A percentile compares a stretch with the other conserved stretches of the same genome.
Conservation (phyloP, 2,113 vertebrate species). For the Donacobius atricapilla region DNA sequence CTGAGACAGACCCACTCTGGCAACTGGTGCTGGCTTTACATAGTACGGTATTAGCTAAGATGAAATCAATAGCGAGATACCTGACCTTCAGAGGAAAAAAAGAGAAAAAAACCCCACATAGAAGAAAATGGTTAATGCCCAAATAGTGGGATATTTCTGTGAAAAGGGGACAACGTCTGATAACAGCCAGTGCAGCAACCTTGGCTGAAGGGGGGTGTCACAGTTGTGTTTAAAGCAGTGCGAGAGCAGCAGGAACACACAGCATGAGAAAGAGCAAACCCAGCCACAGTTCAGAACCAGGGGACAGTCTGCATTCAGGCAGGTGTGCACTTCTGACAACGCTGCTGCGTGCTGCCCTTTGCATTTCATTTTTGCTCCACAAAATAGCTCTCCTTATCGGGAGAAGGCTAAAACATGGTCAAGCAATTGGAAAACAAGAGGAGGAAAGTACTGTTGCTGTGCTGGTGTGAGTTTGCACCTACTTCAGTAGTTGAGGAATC, state of each 20-base stretch:
- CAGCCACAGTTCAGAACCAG: not conserved
- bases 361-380: not conserved
- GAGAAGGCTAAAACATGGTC: not conserved
- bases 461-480: not conserved
- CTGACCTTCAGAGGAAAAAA: not conserved
- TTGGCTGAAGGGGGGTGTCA: not conserved
- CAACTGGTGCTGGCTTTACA: not conserved
- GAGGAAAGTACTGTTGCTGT: not conserved
- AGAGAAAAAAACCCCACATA: no score
- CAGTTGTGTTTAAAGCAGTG: accelerated
- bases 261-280: not conserved
- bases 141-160: not conserved
- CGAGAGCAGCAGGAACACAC: not conserved
- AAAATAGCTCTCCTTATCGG: not conserved
- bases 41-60: not conserved
- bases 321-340: not conserved
- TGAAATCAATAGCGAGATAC: not conserved
- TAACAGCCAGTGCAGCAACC: not conserved
- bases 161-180: not conserved
- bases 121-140: not conserved
- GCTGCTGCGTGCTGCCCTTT: not conserved
- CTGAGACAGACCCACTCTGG: not conserved
- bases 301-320: not conserved
- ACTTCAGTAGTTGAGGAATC: not conserved
- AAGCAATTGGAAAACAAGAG: not conserved